Evolutionary conservation across 2,888 invertebrate genomes (phyloP).

Genomic region (Eupithecia tripunctaria): DNA sequence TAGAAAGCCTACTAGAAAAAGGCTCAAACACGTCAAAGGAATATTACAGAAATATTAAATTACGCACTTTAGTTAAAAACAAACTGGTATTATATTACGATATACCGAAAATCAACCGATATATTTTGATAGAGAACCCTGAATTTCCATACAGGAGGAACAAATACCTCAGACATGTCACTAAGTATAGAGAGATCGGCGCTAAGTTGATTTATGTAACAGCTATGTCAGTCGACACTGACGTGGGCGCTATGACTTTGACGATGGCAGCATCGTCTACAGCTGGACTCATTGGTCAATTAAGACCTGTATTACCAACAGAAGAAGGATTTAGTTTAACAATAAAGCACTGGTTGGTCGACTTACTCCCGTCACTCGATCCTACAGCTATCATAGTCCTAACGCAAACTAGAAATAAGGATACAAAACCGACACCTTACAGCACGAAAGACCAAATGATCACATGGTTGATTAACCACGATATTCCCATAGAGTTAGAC

Average conservation of each 20-base stretch:
- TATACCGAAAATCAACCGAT: constrained; percentile 29
- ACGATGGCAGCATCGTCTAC: constrained; percentile 30
- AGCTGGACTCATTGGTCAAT: constrained; percentile 15
- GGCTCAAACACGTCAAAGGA: background rate
- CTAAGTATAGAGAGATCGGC: constrained; percentile 17
- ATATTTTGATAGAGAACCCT: constrained; percentile 36
- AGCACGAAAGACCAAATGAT: constrained; percentile 19
- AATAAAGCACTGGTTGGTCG: constrained; percentile 25
- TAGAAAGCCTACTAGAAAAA: constrained; percentile 15
- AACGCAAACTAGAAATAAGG: constrained; percentile 12
- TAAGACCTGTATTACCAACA: background rate
- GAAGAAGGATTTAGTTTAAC: constrained; percentile 2
- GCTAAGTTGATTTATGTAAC: constrained; percentile 33
- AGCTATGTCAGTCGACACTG: constrained; percentile 11
- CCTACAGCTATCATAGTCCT: constrained; percentile 24
- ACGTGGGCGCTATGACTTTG: constrained; percentile 5
- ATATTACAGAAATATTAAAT: constrained; percentile 22
- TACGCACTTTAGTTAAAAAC: constrained; percentile 33
- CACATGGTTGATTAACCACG: constrained; percentile 27
- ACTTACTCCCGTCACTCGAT: constrained; percentile 21
- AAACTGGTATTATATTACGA: constrained; percentile 34
- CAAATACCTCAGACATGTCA: constrained; percentile 32
- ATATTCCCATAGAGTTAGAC: constrained; percentile 18
- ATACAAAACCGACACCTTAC: constrained; percentile 12
- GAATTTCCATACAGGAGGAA: constrained; percentile 31